Base-by-base conservation (phyloP, 2,888 invertebrate species). In the Sphaerophoria rueppellii region DNA sequence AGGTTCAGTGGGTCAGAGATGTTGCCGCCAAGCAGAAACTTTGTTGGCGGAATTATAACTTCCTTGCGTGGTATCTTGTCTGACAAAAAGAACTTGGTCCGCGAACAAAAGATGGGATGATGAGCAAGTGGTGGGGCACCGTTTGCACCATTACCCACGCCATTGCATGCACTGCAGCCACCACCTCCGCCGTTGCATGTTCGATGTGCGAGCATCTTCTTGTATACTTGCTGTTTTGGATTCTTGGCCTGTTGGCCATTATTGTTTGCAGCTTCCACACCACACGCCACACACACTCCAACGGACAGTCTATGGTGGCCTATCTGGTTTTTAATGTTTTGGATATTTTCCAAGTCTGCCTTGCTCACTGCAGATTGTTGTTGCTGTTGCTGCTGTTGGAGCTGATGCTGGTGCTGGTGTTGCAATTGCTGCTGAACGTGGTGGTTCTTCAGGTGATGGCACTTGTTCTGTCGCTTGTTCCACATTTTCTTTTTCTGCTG, bases 1-100 rank as follows among this genome's bases (percentile, higher is more conserved):
- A 99, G 92, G 92, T 99, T 99, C 58, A 99, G 92, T 0, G 98
- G 99, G 93, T 99, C 99, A 87, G 96, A 96, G 87, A 98, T 98
- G 91, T 98, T 98, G 7, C 98, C 99, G 57, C 98, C 99, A 2
- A 98, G 93, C 11, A 91, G 87, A 92, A 99, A 98, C 91, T 98
- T 98, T 0, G 97, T 97, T 0, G 98, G 98, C 69, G 97, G 95
- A 88, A 97, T 96, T 87, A 96, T 94, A 73, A 94, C 94, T 87
- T 95, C 95, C 89, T 95, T 95, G 87, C 95, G 94, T 67, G 95
- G 93, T 76, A 95, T 93, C 89, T 96, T 96, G 88, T 95, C 94
- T 0, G 95, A 95, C 61, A 95, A 93, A 90, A 95, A 95, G 91
- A 95, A 95, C 90, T 96, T 96, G 3, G 95, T 95, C 6, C 91